These are phyloP conservation scores for Glyptemys insculpta DNA, from an alignment of 2,797 vertebrate species.

Conservation along the genomic window DNA sequence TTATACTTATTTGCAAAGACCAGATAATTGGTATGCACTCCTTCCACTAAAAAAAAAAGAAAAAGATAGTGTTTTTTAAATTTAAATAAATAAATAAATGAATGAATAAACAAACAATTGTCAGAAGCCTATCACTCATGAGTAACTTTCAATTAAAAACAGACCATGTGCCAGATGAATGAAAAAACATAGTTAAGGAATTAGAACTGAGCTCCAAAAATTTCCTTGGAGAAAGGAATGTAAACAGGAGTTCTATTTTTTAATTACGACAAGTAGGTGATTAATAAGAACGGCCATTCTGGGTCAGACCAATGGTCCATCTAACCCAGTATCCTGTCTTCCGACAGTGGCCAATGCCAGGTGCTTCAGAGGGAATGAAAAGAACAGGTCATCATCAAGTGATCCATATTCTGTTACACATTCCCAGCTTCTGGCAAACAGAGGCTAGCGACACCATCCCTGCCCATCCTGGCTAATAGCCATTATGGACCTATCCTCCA, in stretches of 20 bases:
- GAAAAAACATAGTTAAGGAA: background rate
- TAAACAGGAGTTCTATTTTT: background rate
- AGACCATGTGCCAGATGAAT: background rate
- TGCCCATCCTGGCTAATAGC: too few relatives aligned
- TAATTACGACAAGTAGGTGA: background rate
- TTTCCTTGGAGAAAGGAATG: background rate
- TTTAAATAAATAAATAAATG: background rate
- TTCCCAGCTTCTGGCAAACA: background rate
- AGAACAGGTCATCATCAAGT: too few relatives aligned
- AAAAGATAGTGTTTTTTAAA: background rate
- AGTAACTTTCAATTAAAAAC: background rate
- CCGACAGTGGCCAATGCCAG: too few relatives aligned
- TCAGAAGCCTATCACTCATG: slow-evolving; percentile 4
- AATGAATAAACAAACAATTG: slow-evolving; percentile 12
- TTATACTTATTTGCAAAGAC: background rate
- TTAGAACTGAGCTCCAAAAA: slow-evolving; percentile 1
- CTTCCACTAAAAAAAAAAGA: background rate
- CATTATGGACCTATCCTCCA: too few relatives aligned
- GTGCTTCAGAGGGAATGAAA: too few relatives aligned
- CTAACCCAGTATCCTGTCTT: too few relatives aligned
- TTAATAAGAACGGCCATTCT: background rate
- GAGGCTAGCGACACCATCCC: too few relatives aligned
- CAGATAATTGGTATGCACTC: background rate
- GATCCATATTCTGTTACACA: background rate
- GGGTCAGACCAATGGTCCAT: too few relatives aligned